Evolutionary conservation across 2,113 vertebrate genomes (phyloP), one percentile per base, ranked within the genome.

Genomic region (Misgurnus anguillicaudatus): DNA sequence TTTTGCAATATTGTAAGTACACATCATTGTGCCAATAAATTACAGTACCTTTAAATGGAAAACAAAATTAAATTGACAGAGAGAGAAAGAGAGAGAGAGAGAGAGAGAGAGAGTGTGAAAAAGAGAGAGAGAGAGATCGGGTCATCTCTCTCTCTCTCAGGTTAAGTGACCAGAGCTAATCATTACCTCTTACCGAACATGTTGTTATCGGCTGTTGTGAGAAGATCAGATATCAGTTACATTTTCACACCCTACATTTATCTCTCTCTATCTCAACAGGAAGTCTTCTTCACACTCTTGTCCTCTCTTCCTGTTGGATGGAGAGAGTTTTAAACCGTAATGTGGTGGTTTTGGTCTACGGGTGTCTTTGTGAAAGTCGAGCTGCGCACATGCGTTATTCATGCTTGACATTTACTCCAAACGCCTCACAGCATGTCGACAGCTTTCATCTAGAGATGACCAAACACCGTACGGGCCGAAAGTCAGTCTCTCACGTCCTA

Each of bases 301-400:
- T 71, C 76, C n/a, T 67, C 83, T 82, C 85, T 89, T 86, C 75
- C 87, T 86, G 83, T 17, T 61, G n/a, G 41, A 64, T 11, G 24
- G 53, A 78, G 53, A 64, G 19, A 63, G 66, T 75, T 17, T 48
- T 62, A 19, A 31, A n/a, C 72, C 8, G 19, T 39, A 8, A 80
- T 78, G 41, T n/a, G 66, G 9, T 80, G 80, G 82, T 77, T 85
- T 87, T 87, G 89, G 83, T 77, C 85, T 69, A 67, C 85, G 76
- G 86, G 88, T 84, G 89, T 88, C 84, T 82, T 58, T 81, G 86
- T 87, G 91, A 89, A 92, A 93, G 84, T 51, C 1, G 87, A 93
- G 85, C 89, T 78, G 31, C 3, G 53, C 66, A 69, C 85, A 90
- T 93, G 81, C 65, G 73, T 93, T 91, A 90, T 92, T 92, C 88